Evolutionary conservation across 2,113 vertebrate genomes (phyloP).

Genomic region (Vimba vimba): DNA sequence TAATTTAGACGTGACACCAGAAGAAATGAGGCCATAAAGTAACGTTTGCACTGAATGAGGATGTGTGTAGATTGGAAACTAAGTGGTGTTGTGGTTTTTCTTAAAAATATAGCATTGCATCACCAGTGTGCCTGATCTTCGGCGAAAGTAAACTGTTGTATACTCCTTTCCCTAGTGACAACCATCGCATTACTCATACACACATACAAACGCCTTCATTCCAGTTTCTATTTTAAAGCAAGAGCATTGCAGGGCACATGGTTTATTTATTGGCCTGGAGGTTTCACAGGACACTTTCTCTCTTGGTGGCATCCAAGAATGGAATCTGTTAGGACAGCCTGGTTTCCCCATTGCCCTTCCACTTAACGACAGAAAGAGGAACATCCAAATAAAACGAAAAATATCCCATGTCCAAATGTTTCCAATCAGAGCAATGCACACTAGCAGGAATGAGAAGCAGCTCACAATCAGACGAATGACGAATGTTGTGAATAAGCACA

Average conservation of each 20-base stretch:
- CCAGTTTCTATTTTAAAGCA: slow-evolving; percentile 49
- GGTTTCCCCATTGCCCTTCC: slow-evolving; percentile 5
- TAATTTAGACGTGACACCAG: background rate
- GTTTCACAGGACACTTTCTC: slow-evolving; percentile 39
- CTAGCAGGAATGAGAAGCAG: background rate
- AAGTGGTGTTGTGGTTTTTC: background rate
- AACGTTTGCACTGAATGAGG: background rate
- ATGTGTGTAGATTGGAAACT: background rate
- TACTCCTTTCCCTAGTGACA: slow-evolving; percentile 15
- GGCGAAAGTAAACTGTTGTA: background rate
- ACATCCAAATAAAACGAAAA: background rate
- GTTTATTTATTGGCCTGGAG: slow-evolving; percentile 55
- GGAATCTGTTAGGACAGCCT: slow-evolving; percentile 21
- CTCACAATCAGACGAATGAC: background rate
- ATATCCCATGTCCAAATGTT: background rate
- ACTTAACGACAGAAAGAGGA: background rate
- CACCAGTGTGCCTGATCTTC: background rate
- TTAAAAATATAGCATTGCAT: slow-evolving; percentile 16
- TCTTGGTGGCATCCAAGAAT: slow-evolving; percentile 13
- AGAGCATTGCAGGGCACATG: slow-evolving; percentile 35
- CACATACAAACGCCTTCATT: background rate
- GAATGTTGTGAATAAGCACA: slow-evolving; percentile 9
- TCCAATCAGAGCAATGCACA: background rate
- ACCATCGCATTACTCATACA: slow-evolving; percentile 24
- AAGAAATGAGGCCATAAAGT: background rate